Conservation (phyloP, 2,113 vertebrate species). For the Bambusicola thoracicus region DNA sequence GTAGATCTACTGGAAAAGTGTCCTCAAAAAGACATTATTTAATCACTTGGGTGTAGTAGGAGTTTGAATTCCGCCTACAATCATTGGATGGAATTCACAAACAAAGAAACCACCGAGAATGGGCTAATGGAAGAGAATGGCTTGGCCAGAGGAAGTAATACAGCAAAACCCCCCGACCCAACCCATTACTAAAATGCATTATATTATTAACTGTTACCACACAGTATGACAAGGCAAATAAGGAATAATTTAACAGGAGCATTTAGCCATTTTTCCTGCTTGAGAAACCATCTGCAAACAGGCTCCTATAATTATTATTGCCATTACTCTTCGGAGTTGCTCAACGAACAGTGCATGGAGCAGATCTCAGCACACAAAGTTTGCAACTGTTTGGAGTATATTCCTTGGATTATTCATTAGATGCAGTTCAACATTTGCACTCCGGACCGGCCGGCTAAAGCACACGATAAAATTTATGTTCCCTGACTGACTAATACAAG, state of each 20-base stretch:
- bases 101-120: conserved; percentile 37
- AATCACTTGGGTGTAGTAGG: not conserved
- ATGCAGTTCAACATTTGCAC: not conserved
- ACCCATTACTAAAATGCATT: conserved; percentile 55
- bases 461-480: conserved; percentile 38
- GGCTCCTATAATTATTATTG: conserved; percentile 56
- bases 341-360: conserved; percentile 18
- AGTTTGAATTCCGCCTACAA: not conserved
- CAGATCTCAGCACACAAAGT: conserved; percentile 16
- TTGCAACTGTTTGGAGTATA: conserved; percentile 5
- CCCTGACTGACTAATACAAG: conserved; percentile 30
- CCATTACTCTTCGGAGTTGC: conserved; percentile 40
- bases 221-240: conserved; percentile 51
- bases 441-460: not conserved
- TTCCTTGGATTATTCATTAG: conserved; percentile 33
- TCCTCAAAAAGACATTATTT: conserved; percentile 24
- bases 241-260: conserved; percentile 58
- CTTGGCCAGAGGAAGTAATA: conserved; percentile 31
- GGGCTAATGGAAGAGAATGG: conserved; percentile 54
- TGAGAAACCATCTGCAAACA: conserved; percentile 52
- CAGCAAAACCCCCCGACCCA: not conserved
- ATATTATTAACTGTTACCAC: conserved; percentile 58
- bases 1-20: not conserved
- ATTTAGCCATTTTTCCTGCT: conserved; percentile 59
- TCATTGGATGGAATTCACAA: not conserved